Percentiles rank a stretch among this genome's conserved stretches.
phyloP scores from a whole-genome alignment of 1,140 invertebrate genomes.

The Pemphigus obesinymphae region DNA sequence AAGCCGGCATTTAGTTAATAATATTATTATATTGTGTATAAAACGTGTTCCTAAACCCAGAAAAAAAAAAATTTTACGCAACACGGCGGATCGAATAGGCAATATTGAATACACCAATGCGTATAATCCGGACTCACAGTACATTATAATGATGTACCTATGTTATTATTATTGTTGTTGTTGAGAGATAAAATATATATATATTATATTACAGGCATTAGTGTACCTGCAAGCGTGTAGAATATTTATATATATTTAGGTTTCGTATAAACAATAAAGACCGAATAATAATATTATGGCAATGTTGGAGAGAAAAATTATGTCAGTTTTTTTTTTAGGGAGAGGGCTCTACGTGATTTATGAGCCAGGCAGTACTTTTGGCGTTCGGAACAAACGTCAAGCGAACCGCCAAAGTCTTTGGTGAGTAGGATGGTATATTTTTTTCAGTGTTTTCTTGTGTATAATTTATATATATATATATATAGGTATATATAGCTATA shows the following conservation, averaged over 20 bases:
- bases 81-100: slow-evolving; percentile 10
- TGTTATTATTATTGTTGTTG: background rate
- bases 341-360: slow-evolving; percentile 21
- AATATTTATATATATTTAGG: background rate
- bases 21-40: too few relatives aligned
- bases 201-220: too few relatives aligned
- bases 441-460: background rate
- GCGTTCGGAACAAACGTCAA: slow-evolving; percentile 21
- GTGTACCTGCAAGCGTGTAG: too few relatives aligned
- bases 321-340: background rate
- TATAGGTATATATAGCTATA: too few relatives aligned
- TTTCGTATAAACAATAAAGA: slow-evolving; percentile 5
- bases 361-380: slow-evolving; percentile 7
- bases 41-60: too few relatives aligned
- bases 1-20: too few relatives aligned
- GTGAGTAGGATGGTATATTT: background rate
- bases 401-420: background rate
- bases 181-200: background rate
- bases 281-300: background rate
- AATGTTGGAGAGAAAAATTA: background rate
- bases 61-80: too few relatives aligned
- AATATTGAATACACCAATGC: background rate
- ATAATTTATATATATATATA: background rate
- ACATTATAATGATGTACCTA: background rate
- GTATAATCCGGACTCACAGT: background rate